Percentiles rank a stretch among this genome's conserved stretches.
These are phyloP conservation scores for Melanotaenia duboulayi DNA, from an alignment of 2,113 vertebrate genomes.

Conservation along the genomic window DNA sequence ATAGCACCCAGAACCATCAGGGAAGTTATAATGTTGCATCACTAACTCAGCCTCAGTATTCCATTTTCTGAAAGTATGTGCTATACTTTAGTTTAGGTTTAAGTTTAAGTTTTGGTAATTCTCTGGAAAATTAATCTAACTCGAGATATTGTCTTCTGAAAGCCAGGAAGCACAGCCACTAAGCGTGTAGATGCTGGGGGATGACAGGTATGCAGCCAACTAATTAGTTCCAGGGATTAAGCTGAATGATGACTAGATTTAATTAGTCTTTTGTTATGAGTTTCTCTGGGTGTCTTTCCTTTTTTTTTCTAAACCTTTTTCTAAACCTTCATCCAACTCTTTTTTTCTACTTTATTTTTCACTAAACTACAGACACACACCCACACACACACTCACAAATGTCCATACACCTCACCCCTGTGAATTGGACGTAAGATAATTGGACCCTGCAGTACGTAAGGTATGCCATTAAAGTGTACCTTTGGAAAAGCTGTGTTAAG, in stretches of 20 bases:
- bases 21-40: too few relatives aligned
- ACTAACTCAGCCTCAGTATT: too few relatives aligned
- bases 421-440: too few relatives aligned
- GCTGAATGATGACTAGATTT: slow-evolving; percentile 65
- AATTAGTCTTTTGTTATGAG: slow-evolving; percentile 66
- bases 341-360: neutral
- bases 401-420: slow-evolving; percentile 5
- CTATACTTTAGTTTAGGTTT: too few relatives aligned
- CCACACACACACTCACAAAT: slow-evolving; percentile 1
- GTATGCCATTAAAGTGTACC: slow-evolving; percentile 4
- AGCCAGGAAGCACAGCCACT: neutral
- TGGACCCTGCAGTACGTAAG: slow-evolving; percentile 34
- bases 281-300: neutral
- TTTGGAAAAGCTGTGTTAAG: neutral
- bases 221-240: slow-evolving; percentile 76
- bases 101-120: too few relatives aligned
- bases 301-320: neutral
- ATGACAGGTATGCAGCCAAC: slow-evolving; percentile 54
- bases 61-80: neutral
- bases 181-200: slow-evolving; percentile 13
- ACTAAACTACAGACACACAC: neutral
- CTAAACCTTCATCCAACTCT: too few relatives aligned
- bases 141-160: neutral
- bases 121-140: neutral
- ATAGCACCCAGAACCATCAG: too few relatives aligned